phyloP scores from a whole-genome alignment of 1,140 invertebrate species.

The Mylabris phalerata region DNA sequence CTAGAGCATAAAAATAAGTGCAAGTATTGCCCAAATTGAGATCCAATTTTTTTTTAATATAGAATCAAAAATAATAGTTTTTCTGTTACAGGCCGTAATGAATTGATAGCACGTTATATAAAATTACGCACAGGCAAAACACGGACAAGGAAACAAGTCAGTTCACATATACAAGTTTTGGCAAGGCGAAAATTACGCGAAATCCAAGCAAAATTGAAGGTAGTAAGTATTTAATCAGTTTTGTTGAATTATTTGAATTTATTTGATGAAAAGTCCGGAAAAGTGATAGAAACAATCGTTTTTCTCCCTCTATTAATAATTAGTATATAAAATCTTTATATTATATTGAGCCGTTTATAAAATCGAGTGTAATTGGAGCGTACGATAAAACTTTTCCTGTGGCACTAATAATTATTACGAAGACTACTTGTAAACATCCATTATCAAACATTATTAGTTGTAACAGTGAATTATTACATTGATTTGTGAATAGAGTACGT shows the following conservation, averaged over 20 bases:
- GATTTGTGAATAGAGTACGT: too few species aligned
- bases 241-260: not conserved
- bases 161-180: conserved; percentile 98
- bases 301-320: not conserved
- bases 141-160: conserved; percentile 98
- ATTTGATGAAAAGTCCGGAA: not conserved
- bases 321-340: not conserved
- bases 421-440: too few species aligned
- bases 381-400: not conserved
- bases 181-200: conserved; percentile 95
- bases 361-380: not conserved
- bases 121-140: conserved; percentile 98
- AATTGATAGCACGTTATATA: conserved; percentile 98
- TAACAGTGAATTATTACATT: too few species aligned
- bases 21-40: too few species aligned
- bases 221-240: conserved; percentile 58
- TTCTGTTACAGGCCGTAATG: conserved; percentile 85
- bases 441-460: too few species aligned
- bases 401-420: too few species aligned
- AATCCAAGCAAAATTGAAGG: conserved; percentile 95
- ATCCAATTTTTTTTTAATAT: too few species aligned
- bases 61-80: too few species aligned
- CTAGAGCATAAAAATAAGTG: too few species aligned
- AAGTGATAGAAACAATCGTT: conserved; percentile 5
- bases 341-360: not conserved